Conservation (phyloP, 2,113 vertebrate species). For the Actinemys pallida region DNA sequence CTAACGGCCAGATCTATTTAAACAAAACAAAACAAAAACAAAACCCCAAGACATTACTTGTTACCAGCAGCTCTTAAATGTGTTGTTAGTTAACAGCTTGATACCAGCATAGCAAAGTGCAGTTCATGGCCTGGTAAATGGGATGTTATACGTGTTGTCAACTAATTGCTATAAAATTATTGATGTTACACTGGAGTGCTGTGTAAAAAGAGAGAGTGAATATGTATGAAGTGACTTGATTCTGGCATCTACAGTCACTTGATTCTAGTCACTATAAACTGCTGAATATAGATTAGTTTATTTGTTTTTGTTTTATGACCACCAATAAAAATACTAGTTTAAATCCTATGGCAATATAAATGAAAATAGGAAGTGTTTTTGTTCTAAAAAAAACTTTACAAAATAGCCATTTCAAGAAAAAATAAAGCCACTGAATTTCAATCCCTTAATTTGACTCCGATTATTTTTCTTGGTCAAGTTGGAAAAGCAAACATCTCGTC, state of each 20-base stretch:
- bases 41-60: accelerated
- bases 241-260: neutral
- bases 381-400: neutral
- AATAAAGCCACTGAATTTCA: accelerated
- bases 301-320: neutral
- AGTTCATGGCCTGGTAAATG: neutral
- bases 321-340: neutral
- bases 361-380: neutral
- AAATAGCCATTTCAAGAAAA: neutral
- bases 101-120: neutral
- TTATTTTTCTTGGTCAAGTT: neutral
- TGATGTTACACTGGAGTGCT: neutral
- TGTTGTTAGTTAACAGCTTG: neutral
- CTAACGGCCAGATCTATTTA: neutral
- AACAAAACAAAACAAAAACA: neutral
- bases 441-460: neutral
- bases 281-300: neutral
- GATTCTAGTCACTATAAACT: neutral
- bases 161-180: neutral
- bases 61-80: neutral
- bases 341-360: accelerated
- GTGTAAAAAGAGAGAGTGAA: neutral
- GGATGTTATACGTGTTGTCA: neutral
- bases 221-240: neutral
- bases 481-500: neutral